These are phyloP conservation scores for Linepithema humile DNA, from an alignment of 1,140 invertebrate species.

Conservation along the genomic window DNA sequence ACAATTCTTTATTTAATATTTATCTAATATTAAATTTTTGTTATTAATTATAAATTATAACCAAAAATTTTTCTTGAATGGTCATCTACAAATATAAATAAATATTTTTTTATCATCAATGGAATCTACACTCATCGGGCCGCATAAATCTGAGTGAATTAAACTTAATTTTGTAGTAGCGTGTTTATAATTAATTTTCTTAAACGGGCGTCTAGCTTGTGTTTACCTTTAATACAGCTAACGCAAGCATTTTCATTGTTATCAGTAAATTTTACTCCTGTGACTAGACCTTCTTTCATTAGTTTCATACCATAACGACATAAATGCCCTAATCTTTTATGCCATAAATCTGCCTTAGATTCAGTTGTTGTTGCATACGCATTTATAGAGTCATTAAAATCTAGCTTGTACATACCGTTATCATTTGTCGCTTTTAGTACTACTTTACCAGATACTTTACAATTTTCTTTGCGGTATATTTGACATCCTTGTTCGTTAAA, in stretches of 20 bases:
- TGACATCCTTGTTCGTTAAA: neutral
- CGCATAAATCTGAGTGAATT: neutral
- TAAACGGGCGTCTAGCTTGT: neutral
- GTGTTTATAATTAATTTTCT: neutral
- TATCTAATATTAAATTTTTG: too few relatives aligned
- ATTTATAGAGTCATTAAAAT: neutral
- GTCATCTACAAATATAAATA: neutral
- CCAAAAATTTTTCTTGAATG: neutral
- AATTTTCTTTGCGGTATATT: neutral
- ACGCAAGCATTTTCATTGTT: neutral
- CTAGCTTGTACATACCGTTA: neutral
- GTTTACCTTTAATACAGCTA: neutral
- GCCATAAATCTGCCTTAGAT: neutral
- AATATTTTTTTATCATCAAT: neutral
- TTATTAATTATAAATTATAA: neutral
- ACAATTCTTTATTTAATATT: too few relatives aligned
- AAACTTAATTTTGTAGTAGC: neutral
- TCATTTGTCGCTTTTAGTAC: neutral
- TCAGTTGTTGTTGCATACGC: neutral
- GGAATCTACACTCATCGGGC: neutral
- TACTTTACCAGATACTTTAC: neutral
- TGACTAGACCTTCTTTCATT: neutral
- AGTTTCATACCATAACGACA: neutral
- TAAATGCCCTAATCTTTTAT: neutral
- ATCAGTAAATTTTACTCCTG: neutral